A percentile compares a stretch with the other conserved stretches of the same genome.
Evolutionary conservation across 1,140 invertebrate genomes (phyloP).

Genomic region (Drosophila punjabiensis): DNA sequence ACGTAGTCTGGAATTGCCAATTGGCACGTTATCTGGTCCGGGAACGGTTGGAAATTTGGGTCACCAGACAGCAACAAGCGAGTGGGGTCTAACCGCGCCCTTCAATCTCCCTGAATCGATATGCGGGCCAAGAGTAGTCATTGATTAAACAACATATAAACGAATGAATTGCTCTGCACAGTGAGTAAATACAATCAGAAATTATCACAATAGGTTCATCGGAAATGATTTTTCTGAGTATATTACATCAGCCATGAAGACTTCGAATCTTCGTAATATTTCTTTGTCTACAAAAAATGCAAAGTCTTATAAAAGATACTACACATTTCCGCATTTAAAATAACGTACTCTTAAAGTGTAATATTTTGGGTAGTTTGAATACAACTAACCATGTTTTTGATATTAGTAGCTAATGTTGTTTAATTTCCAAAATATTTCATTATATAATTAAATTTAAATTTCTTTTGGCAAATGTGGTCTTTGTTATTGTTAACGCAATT

Average conservation of each 20-base stretch:
- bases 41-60: slow-evolving; percentile 50
- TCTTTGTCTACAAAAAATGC: neutral
- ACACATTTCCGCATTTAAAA: neutral
- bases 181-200: neutral
- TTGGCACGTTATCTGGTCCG: slow-evolving; percentile 31
- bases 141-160: slow-evolving; percentile 66
- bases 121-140: slow-evolving; percentile 62
- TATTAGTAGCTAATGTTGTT: too few relatives aligned
- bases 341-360: neutral
- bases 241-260: neutral
- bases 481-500: neutral
- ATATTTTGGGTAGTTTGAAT: too few relatives aligned
- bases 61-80: slow-evolving; percentile 55
- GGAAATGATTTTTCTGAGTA: neutral
- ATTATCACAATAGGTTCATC: neutral
- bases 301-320: neutral
- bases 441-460: too few relatives aligned
- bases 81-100: slow-evolving; percentile 60
- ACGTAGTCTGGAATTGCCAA: slow-evolving; percentile 25
- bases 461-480: too few relatives aligned
- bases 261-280: neutral
- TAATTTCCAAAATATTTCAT: too few relatives aligned
- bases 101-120: slow-evolving; percentile 66
- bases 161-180: slow-evolving; percentile 2
- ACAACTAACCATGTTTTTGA: too few relatives aligned